A percentile compares a stretch with the other conserved stretches of the same genome.
phyloP scores from a whole-genome alignment of 2,888 invertebrate genomes.

The Cataglyphis albicans region DNA sequence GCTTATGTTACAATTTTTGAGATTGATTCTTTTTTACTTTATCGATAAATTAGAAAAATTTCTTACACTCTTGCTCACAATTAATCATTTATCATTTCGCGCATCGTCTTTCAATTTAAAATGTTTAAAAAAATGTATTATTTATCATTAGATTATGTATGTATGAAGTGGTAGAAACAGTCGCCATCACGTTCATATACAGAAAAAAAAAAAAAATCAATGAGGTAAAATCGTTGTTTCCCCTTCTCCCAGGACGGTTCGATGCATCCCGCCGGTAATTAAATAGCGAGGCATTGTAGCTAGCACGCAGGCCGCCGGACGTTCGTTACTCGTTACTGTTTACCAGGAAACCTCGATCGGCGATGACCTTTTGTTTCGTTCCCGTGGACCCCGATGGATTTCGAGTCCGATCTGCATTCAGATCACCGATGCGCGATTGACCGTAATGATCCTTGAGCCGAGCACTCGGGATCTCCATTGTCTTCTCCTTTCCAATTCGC shows the following conservation, averaged over 20 bases:
- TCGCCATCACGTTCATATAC: not conserved
- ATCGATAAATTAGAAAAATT: not conserved
- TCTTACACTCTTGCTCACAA: not conserved
- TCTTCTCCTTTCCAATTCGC: conserved; percentile 38
- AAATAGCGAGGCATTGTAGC: conserved; percentile 63
- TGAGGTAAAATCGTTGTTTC: conserved; percentile 1
- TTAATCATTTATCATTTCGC: not conserved
- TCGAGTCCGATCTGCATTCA: conserved; percentile 59
- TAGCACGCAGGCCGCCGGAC: conserved; percentile 44
- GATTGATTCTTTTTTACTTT: not conserved
- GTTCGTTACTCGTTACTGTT: conserved; percentile 70
- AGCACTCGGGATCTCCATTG: conserved; percentile 42
- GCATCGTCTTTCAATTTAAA: not conserved
- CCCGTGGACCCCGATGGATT: conserved; percentile 37
- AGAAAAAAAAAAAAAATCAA: not conserved
- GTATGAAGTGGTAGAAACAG: not conserved
- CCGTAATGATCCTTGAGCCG: conserved; percentile 53
- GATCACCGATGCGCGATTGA: conserved; percentile 59
- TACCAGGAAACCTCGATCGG: conserved; percentile 65
- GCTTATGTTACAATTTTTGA: not conserved
- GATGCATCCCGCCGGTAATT: conserved; percentile 62
- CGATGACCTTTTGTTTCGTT: conserved; percentile 69
- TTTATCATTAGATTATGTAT: not conserved
- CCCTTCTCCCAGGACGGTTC: not conserved
- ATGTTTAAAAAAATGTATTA: not conserved